Evolutionary conservation across 2,797 vertebrate species (phyloP).

Genomic region (Leptodactylus fallax): DNA sequence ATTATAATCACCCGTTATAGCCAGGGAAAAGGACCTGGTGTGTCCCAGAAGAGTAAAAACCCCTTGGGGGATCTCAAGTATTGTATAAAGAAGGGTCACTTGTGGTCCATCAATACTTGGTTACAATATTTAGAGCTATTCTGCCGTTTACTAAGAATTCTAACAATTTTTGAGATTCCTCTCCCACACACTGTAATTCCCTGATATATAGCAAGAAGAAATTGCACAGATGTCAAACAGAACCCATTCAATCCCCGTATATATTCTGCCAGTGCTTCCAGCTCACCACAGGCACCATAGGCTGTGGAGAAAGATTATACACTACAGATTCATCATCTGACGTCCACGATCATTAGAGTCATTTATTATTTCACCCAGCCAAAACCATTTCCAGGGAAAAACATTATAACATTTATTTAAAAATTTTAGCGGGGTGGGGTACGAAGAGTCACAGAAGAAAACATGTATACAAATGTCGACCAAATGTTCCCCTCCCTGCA

Average conservation of each 20-base stretch:
- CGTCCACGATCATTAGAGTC: conserved; percentile 43
- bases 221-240: conserved; percentile 13
- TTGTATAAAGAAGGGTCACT: not conserved
- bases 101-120: not conserved
- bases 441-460: conserved; percentile 18
- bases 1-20: too few species aligned
- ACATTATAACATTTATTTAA: conserved; percentile 54
- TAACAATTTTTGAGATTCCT: not conserved
- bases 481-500: conserved; percentile 73
- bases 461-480: conserved; percentile 68
- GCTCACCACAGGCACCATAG: conserved; percentile 22
- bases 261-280: conserved; percentile 13
- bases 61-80: not conserved
- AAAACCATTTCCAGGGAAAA: conserved; percentile 39
- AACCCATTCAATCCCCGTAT: conserved; percentile 4
- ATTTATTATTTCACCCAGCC: conserved; percentile 47
- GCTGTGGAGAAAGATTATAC: conserved; percentile 42
- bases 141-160: not conserved
- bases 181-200: not conserved
- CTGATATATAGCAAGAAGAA: not conserved
- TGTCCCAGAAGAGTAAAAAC: too few species aligned
- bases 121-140: not conserved
- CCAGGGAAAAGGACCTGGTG: too few species aligned
- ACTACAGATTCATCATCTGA: conserved; percentile 37
- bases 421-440: conserved; percentile 4